Conservation (phyloP, 2,797 vertebrate species). For the Sebastes steindachneri region DNA sequence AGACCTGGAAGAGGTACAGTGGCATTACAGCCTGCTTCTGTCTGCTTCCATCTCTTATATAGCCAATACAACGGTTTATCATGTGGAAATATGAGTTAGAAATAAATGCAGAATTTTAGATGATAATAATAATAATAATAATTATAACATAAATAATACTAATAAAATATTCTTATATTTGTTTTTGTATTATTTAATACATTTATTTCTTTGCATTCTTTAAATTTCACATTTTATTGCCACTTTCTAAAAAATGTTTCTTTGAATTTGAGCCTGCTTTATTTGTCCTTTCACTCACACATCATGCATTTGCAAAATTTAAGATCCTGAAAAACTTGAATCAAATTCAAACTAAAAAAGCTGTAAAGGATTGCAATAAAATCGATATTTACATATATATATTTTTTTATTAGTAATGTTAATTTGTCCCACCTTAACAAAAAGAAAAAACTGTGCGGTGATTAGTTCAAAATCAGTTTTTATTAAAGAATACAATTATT, state of each 20-base stretch:
- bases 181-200: background rate
- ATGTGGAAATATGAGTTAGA: background rate
- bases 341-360: background rate
- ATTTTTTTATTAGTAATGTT: too few relatives aligned
- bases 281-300: background rate
- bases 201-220: background rate
- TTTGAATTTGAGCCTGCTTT: background rate
- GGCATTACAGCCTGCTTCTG: conserved; percentile 58
- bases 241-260: background rate
- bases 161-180: background rate
- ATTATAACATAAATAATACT: background rate
- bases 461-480: background rate
- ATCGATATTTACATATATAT: background rate
- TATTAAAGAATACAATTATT: background rate
- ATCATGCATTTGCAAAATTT: conserved; percentile 8
- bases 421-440: background rate
- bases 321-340: background rate
- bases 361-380: background rate
- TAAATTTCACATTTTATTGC: background rate
- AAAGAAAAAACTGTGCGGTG: background rate
- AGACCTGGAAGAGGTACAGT: conserved; percentile 84
- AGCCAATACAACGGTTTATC: background rate
- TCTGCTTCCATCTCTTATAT: conserved; percentile 40
- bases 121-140: background rate
- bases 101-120: background rate